Conservation (phyloP, 2,113 vertebrate species). For the Grallaria varia region DNA sequence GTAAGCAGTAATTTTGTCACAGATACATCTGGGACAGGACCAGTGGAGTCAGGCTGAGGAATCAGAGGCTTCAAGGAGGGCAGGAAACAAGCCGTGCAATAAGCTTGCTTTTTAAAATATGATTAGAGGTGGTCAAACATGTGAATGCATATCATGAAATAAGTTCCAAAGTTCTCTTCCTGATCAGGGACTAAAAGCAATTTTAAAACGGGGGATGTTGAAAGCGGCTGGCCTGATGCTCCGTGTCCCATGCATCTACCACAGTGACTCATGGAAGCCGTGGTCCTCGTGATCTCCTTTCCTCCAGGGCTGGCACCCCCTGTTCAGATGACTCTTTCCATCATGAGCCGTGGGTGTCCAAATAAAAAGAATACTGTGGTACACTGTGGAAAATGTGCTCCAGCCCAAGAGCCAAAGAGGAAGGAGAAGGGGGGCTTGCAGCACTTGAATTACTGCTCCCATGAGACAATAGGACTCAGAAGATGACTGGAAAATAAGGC, state of each 20-base stretch:
- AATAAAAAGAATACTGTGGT: constrained; percentile 50
- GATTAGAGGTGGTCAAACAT: background rate
- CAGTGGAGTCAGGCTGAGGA: background rate
- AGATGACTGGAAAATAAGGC: constrained; percentile 46
- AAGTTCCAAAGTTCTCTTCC: background rate
- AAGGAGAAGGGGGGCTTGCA: constrained; percentile 37
- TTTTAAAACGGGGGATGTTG: background rate
- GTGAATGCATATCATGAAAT: background rate
- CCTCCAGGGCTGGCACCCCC: constrained; percentile 17
- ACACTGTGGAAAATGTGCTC: constrained; percentile 49
- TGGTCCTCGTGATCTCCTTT: constrained; percentile 25
- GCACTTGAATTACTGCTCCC: constrained; percentile 37
- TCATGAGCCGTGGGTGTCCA: constrained; percentile 27
- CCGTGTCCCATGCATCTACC: background rate
- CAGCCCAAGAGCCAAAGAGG: constrained; percentile 29
- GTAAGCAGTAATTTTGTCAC: constrained; percentile 35
- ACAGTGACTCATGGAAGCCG: constrained; percentile 48
- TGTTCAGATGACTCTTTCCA: constrained; percentile 44
- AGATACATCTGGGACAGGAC: background rate
- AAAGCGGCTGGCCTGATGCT: background rate
- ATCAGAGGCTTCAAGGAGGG: background rate
- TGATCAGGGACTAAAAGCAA: constrained; percentile 3
- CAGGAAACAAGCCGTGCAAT: background rate
- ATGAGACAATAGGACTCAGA: constrained; percentile 14
- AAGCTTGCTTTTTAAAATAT: background rate